Evolutionary conservation across 1,140 invertebrate genomes (phyloP), one percentile per base, ranked within the genome.

Genomic region (Bombus breviceps): DNA sequence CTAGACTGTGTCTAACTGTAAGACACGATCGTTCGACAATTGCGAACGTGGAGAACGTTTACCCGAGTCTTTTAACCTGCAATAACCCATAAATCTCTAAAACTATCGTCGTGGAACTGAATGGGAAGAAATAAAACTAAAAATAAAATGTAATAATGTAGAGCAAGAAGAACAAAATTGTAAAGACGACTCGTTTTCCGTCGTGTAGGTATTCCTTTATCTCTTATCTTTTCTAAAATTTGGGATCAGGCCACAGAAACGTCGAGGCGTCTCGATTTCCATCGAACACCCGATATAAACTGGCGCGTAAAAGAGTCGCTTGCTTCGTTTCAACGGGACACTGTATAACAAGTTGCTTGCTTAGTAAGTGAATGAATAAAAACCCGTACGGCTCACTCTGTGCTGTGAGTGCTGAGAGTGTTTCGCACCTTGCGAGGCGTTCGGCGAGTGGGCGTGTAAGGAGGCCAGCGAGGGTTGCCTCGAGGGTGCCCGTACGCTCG

Each of bases 381-480:
- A 94, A 95, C 91, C 93, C 93, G 93, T 95, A 95, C 94, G 93
- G 93, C 92, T 95, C 88, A 95, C 93, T 95, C 93, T 90, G 89
- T 91, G 89, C 81, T 91, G 86, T 90, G 94, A 95, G 80, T 90
- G 93, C 91, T 95, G 94, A 93, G 94, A 94, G 93, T 94, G 93
- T 95, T 96, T 96, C 96, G 95, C 97, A 97, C 97, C 97, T 97
- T 97, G 96, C 94, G 96, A 97, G 92, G 96, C 96, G 93, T 96
- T 96, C 81, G 97, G 97, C 89, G 97, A 98, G 90, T 98, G 97
- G 59, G 97, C 97, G 90, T 97, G 96, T 81, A 98, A 95, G 69
- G 97, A 98, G 88, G 97, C 97, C 96, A 98, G 97, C 93, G 97
- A 98, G 74, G 97, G 97, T 93, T 98, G 97, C 39, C 98, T 95